phyloP scores from a whole-genome alignment of 2,797 vertebrate species.

The Alosa sapidissima region DNA sequence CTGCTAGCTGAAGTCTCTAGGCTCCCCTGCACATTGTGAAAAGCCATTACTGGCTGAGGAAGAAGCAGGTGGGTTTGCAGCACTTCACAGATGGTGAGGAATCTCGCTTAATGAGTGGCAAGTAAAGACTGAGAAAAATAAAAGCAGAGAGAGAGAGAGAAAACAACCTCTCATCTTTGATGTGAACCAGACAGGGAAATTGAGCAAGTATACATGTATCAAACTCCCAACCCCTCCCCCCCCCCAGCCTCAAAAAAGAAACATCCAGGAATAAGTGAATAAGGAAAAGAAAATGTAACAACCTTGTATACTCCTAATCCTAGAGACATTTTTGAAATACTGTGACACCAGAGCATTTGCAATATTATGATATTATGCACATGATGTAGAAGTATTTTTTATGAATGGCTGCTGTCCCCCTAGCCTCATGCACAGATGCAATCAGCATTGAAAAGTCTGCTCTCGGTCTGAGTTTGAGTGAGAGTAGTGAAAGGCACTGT shows the following conservation, averaged over 20 bases:
- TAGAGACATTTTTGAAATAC: background rate
- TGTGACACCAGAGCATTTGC: background rate
- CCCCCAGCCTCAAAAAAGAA: background rate
- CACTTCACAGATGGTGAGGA: constrained; percentile 77
- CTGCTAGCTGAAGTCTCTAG: constrained; percentile 39
- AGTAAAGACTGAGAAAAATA: constrained; percentile 67
- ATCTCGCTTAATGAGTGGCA: constrained; percentile 70
- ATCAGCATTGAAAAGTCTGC: background rate
- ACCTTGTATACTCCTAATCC: background rate
- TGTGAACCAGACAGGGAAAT: constrained; percentile 51
- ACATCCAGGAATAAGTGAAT: background rate
- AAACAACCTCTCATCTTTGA: constrained; percentile 60
- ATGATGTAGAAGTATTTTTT: background rate
- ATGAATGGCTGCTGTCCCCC: constrained; percentile 9
- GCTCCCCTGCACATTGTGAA: constrained; percentile 74
- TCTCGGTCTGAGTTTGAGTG: background rate
- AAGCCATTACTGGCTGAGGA: constrained; percentile 74
- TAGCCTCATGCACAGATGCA: background rate
- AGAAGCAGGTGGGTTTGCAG: constrained; percentile 77
- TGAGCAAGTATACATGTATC: constrained; percentile 51
- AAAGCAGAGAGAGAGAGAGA: background rate
- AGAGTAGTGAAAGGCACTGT: constrained; percentile 27
- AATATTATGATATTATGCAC: background rate
- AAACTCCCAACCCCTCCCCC: background rate
- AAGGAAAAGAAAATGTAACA: background rate